These are phyloP conservation scores for Zaprionus lachaisei DNA, from an alignment of 1,140 invertebrate species.

Conservation along the genomic window DNA sequence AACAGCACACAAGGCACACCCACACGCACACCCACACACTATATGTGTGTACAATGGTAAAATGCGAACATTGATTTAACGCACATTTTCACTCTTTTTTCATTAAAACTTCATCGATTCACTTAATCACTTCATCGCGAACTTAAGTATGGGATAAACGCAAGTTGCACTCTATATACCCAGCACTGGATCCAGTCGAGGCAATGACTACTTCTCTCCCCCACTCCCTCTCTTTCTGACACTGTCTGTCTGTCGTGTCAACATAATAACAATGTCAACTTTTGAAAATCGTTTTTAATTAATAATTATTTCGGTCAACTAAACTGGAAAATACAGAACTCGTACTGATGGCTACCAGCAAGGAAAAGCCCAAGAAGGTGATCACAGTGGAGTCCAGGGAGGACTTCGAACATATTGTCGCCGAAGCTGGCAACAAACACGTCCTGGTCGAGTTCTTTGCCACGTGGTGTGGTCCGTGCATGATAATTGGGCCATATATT, in stretches of 20 bases:
- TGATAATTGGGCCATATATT: conserved; percentile 92
- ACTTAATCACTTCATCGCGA: no score
- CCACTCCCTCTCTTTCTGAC: background rate
- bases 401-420: conserved; percentile 89
- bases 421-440: conserved; percentile 91
- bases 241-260: background rate
- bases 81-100: background rate
- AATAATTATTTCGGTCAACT: conserved; percentile 19
- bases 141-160: background rate
- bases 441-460: conserved; percentile 91
- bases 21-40: background rate
- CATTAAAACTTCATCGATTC: conserved; percentile 5
- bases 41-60: conserved; percentile 4
- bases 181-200: background rate
- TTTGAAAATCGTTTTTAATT: background rate
- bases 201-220: background rate
- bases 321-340: conserved; percentile 9
- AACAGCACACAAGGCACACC: conserved; percentile 24
- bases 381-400: conserved; percentile 84
- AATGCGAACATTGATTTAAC: conserved; percentile 24
- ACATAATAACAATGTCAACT: background rate
- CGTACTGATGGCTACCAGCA: conserved; percentile 48
- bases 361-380: conserved; percentile 44
- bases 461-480: conserved; percentile 96
- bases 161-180: background rate